A percentile compares a stretch with the other conserved stretches of the same genome.
phyloP scores from a whole-genome alignment of 1,140 invertebrate species.

The Tetragnatha versicolor region DNA sequence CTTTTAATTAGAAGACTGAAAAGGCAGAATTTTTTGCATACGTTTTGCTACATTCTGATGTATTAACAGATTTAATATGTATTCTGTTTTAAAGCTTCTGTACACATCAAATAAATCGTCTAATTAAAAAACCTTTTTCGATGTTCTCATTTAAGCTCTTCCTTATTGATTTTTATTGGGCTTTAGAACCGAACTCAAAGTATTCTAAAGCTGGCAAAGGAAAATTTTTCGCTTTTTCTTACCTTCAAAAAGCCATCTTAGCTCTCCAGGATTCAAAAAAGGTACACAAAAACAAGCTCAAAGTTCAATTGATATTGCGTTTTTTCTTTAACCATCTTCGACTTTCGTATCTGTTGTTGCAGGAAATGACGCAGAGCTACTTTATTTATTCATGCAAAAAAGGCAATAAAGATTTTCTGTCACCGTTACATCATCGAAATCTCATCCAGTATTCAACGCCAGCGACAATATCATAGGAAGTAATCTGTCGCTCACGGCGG shows the following conservation, averaged over 20 bases:
- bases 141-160: neutral
- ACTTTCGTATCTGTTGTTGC: slow-evolving; percentile 28
- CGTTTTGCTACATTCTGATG: neutral
- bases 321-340: slow-evolving; percentile 40
- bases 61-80: neutral
- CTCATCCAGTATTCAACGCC: slow-evolving; percentile 49
- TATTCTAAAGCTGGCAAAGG: neutral
- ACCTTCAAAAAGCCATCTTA: neutral
- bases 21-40: neutral
- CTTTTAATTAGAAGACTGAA: slow-evolving; percentile 21
- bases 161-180: neutral
- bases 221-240: slow-evolving; percentile 14
- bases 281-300: neutral
- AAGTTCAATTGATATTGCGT: slow-evolving; percentile 50
- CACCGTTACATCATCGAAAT: slow-evolving; percentile 46
- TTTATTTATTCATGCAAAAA: slow-evolving; percentile 54
- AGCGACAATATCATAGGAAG: slow-evolving; percentile 49
- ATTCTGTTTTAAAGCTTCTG: neutral
- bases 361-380: slow-evolving; percentile 50
- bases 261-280: neutral
- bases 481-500: slow-evolving; percentile 41
- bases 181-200: neutral
- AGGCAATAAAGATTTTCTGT: slow-evolving; percentile 51
- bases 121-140: slow-evolving; percentile 2
- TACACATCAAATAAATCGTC: slow-evolving; percentile 9